Evolutionary conservation across 1,140 invertebrate species (phyloP), one percentile per base, ranked within the genome.

Genomic region (Holcopasites calliopsidis): DNA sequence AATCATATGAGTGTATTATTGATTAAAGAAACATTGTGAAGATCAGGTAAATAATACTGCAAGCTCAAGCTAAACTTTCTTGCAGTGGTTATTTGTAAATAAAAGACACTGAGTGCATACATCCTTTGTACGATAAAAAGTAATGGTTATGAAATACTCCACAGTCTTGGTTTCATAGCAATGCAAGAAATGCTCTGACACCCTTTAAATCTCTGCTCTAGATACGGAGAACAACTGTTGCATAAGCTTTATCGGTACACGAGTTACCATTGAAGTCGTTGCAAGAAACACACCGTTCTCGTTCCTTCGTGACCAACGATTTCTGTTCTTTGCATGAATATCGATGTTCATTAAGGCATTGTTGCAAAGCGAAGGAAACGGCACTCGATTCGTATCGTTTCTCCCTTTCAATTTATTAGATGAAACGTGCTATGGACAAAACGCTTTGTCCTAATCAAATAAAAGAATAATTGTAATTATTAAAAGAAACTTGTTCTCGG

Each of bases 121-220:
- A 72, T 52, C 47, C 28, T 26, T 10, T 11, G 1, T 5, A 8
- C 13, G 26, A 40, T 23, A 33, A 31, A 38, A 50, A 40, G n/a
- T 52, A 1, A 61, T 21, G 23, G 13, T 72, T 72, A 23, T 35
- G 70, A 72, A 72, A 72, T 64, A 64, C 31, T 64, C 62, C 33
- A 18, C 8, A 42, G 57, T 42, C 62, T 42, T 47, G 21, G 35
- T 72, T 72, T 64, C 60, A 72, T 64, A 35, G 18, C 69, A 44
- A 71, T 21, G 44, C 23, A 62, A 71, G 60, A 72, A 72, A 42
- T 64, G 35, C 58, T 50, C 35, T 54, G 70, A 64, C 70, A 72
- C 60, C 49, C 44, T 72, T 72, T 72, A 68, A 75, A 68, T 68
- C 54, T 58, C 26, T 69, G 47, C 42, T 49, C 52, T 54, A 57